Conservation (phyloP, 2,797 vertebrate genomes). For the Phrynocephalus guinanensis region DNA sequence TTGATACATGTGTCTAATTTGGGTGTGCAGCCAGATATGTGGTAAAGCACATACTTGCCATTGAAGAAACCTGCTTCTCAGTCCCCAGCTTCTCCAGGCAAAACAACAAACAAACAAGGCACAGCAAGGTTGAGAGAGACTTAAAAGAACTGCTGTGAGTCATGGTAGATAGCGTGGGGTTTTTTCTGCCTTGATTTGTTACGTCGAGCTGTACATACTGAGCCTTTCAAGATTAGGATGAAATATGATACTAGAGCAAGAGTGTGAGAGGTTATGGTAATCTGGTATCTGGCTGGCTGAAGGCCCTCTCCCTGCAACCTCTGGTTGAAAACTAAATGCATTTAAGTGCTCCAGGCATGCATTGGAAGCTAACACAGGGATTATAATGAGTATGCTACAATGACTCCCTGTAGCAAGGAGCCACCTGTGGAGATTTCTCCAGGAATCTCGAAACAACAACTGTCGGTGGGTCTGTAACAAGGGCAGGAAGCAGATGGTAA, state of each 20-base stretch:
- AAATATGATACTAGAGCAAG: background rate
- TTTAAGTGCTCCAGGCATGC: background rate
- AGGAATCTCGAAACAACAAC: background rate
- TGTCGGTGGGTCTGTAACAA: background rate
- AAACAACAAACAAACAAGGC: background rate
- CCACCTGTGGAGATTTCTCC: background rate
- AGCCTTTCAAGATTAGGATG: no score
- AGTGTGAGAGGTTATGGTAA: background rate
- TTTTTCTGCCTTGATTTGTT: background rate
- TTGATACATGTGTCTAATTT: no score
- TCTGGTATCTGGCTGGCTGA: background rate
- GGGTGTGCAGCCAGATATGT: no score
- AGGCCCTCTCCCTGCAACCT: background rate
- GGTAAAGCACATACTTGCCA: background rate
- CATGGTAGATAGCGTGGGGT: background rate
- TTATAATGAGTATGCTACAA: background rate
- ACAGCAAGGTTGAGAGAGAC: background rate
- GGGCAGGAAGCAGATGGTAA: slow-evolving; percentile 3
- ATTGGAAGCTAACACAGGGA: background rate
- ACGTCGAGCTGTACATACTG: background rate
- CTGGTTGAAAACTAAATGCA: accelerated
- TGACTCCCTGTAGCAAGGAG: no score
- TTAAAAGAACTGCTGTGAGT: background rate
- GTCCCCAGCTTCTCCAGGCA: no score
- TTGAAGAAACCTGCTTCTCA: background rate